Evolutionary conservation across 1,140 invertebrate species (phyloP).

Genomic region (Popillia japonica): DNA sequence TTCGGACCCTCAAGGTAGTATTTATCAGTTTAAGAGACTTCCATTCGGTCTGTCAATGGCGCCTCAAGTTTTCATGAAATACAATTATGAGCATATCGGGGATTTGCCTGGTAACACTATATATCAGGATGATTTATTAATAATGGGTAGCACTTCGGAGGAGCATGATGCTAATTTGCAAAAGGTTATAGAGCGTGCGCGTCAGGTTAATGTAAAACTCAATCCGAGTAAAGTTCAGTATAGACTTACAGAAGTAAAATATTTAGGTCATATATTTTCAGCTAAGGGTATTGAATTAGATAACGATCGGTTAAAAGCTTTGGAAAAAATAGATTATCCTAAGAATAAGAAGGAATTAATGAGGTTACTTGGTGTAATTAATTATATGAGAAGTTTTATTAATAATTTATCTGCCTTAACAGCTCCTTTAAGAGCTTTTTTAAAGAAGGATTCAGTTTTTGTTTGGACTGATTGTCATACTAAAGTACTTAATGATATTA

Average conservation of each 20-base stretch:
- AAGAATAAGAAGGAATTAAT: no score
- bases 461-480: no score
- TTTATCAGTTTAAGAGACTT: conserved; percentile 26
- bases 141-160: conserved; percentile 44
- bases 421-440: no score
- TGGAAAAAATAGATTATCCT: no score
- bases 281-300: background rate
- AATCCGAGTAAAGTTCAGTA: conserved; percentile 31
- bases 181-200: background rate
- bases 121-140: conserved; percentile 57
- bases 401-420: no score
- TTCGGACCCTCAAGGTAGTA: background rate
- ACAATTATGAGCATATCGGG: conserved; percentile 45
- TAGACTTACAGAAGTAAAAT: conserved; percentile 28
- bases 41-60: conserved; percentile 51
- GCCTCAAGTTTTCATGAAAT: conserved; percentile 54
- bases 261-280: conserved; percentile 30
- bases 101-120: conserved; percentile 52
- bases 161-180: conserved; percentile 49
- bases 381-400: no score
- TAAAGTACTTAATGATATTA: no score
- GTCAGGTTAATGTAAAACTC: background rate
- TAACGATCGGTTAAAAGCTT: no score
- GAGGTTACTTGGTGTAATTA: no score
- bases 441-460: no score